Evolutionary conservation across 2,113 vertebrate genomes (phyloP).

Genomic region (Channa argus): DNA sequence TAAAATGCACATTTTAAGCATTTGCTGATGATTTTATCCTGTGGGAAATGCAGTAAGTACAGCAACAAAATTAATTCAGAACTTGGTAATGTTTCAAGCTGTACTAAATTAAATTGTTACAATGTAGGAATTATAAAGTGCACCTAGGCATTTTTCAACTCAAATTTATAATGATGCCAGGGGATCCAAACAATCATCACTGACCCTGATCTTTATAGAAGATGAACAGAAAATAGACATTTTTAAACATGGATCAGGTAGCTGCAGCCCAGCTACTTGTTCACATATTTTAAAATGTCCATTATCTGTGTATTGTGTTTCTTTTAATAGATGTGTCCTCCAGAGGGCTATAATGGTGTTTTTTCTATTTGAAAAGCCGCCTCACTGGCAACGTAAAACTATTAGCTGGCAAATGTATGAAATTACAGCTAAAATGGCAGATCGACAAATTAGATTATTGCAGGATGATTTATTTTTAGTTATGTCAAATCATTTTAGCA

Average conservation of each 20-base stretch:
- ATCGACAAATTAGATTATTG: too few species aligned
- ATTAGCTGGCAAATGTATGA: too few species aligned
- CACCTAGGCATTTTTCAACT: not conserved
- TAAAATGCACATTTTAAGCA: slow-evolving; percentile 18
- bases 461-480: too few species aligned
- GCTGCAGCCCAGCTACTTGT: not conserved
- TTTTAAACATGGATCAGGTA: not conserved
- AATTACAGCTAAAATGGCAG: too few species aligned
- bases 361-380: not conserved
- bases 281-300: too few species aligned
- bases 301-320: too few species aligned
- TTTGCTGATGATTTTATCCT: not conserved
- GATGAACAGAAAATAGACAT: not conserved
- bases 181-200: not conserved
- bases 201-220: not conserved
- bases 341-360: not conserved
- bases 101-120: not conserved
- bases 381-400: not conserved
- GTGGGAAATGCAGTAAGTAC: not conserved
- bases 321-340: too few species aligned
- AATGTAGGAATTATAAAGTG: not conserved
- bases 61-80: not conserved
- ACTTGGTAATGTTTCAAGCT: not conserved
- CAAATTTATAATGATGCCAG: not conserved
- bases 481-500: not conserved